Evolutionary conservation across 2,797 vertebrate species (phyloP).

Genomic region (Yasuhikotakia modesta): DNA sequence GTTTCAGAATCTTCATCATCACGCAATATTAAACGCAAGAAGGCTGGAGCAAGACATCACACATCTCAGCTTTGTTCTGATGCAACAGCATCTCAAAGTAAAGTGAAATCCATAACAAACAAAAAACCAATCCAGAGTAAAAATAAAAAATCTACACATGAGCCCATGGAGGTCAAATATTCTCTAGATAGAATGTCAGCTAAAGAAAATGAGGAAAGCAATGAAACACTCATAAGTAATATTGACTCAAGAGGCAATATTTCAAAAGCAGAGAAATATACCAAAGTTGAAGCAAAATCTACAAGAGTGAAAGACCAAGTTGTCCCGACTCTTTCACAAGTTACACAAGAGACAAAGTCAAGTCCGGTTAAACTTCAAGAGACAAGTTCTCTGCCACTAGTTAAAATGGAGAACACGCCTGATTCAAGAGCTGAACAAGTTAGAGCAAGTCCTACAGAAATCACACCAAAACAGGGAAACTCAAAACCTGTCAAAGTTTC

Average conservation of each 20-base stretch:
- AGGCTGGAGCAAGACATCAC: not conserved
- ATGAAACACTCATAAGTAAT: slow-evolving; percentile 20
- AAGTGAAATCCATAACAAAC: not conserved
- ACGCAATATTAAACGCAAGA: slow-evolving; percentile 7
- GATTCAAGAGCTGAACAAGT: not conserved
- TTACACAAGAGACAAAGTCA: slow-evolving; percentile 38
- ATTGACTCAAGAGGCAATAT: slow-evolving; percentile 19
- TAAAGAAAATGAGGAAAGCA: slow-evolving; percentile 27
- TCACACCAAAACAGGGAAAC: not conserved
- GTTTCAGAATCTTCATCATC: slow-evolving; percentile 46
- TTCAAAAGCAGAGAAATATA: slow-evolving; percentile 34
- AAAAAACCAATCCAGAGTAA: slow-evolving; percentile 14
- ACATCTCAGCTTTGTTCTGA: not conserved
- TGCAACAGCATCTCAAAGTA: not conserved
- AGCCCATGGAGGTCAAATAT: slow-evolving; percentile 39
- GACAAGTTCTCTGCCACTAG: not conserved
- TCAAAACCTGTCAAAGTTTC: not conserved
- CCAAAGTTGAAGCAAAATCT: slow-evolving; percentile 46
- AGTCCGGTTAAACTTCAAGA: slow-evolving; percentile 39
- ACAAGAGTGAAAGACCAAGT: slow-evolving; percentile 14
- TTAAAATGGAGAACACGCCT: not conserved
- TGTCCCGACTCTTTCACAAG: slow-evolving; percentile 22
- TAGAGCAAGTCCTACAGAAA: not conserved
- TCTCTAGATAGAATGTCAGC: slow-evolving; percentile 5
- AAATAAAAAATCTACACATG: slow-evolving; percentile 28